These are phyloP conservation scores for Phrynocephalus forsythii DNA, from an alignment of 2,797 vertebrate species.

Conservation along the genomic window DNA sequence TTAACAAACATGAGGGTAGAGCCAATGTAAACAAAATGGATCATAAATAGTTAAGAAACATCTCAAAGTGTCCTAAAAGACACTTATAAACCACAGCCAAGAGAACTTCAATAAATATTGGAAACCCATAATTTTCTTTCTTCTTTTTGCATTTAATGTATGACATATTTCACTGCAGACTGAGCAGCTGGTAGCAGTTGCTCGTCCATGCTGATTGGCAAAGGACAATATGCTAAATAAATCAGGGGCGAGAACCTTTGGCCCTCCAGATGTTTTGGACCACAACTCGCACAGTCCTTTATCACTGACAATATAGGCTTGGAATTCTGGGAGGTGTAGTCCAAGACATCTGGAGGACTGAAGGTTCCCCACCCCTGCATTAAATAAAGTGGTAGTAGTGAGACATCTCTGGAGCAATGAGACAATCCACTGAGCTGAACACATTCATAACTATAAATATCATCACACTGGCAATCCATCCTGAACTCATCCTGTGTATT, in stretches of 20 bases:
- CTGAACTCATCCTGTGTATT: neutral
- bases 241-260: too few relatives aligned
- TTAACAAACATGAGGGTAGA: slow-evolving; percentile 45
- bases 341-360: too few relatives aligned
- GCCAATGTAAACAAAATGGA: slow-evolving; percentile 51
- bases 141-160: slow-evolving; percentile 36
- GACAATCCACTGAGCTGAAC: slow-evolving; percentile 22
- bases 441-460: slow-evolving; percentile 51
- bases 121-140: slow-evolving; percentile 26
- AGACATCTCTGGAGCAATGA: neutral
- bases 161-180: slow-evolving; percentile 38
- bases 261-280: too few relatives aligned
- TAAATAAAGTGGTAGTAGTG: slow-evolving; percentile 23
- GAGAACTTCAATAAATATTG: slow-evolving; percentile 58
- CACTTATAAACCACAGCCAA: slow-evolving; percentile 56
- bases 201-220: slow-evolving; percentile 46
- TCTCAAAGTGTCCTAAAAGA: slow-evolving; percentile 49
- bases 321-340: too few relatives aligned
- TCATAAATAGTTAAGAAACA: slow-evolving; percentile 46
- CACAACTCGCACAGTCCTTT: too few relatives aligned
- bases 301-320: too few relatives aligned
- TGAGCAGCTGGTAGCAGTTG: slow-evolving; percentile 47
- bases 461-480: neutral
- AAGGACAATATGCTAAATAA: slow-evolving; percentile 37
- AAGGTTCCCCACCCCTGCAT: too few relatives aligned